These are phyloP conservation scores for Danio tinwini DNA, from an alignment of 2,797 vertebrate genomes.

Conservation along the genomic window DNA sequence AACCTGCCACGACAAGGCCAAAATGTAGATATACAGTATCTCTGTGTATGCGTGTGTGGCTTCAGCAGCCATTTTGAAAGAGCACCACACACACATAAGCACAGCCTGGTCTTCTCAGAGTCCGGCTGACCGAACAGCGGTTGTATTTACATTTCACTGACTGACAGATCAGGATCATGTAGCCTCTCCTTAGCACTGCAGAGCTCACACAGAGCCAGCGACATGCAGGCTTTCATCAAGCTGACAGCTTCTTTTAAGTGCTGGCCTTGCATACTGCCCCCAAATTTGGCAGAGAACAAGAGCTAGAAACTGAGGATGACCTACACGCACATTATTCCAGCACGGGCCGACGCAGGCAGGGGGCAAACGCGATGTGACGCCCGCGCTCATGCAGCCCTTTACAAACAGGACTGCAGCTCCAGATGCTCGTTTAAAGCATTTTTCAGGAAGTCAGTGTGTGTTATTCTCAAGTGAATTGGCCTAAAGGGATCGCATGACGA, in stretches of 20 bases:
- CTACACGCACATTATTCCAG: constrained; percentile 47
- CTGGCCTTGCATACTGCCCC: constrained; percentile 47
- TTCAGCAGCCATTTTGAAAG: background rate
- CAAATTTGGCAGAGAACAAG: constrained; percentile 51
- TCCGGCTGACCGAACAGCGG: constrained; percentile 25
- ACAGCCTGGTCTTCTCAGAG: constrained; percentile 31
- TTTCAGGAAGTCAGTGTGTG: constrained; percentile 46
- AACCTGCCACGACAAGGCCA: constrained; percentile 18
- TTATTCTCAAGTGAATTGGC: constrained; percentile 40
- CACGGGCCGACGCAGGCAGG: constrained; percentile 37
- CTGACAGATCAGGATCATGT: constrained; percentile 54
- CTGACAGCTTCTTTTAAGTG: constrained; percentile 57
- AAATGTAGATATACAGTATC: constrained; percentile 29
- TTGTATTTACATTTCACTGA: constrained; percentile 55
- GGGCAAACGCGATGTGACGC: constrained; percentile 47
- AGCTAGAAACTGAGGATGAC: constrained; percentile 51
- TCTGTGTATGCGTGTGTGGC: background rate
- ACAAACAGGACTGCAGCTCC: constrained; percentile 39
- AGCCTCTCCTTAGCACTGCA: constrained; percentile 47
- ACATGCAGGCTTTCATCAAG: constrained; percentile 51
- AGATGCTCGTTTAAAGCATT: constrained; percentile 52
- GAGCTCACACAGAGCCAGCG: constrained; percentile 47
- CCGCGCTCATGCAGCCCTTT: constrained; percentile 51
- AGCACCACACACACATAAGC: background rate
- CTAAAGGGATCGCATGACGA: constrained; percentile 49